These are phyloP conservation scores for Drosophila carrolli DNA, from an alignment of 1,140 invertebrate species.

Conservation along the genomic window DNA sequence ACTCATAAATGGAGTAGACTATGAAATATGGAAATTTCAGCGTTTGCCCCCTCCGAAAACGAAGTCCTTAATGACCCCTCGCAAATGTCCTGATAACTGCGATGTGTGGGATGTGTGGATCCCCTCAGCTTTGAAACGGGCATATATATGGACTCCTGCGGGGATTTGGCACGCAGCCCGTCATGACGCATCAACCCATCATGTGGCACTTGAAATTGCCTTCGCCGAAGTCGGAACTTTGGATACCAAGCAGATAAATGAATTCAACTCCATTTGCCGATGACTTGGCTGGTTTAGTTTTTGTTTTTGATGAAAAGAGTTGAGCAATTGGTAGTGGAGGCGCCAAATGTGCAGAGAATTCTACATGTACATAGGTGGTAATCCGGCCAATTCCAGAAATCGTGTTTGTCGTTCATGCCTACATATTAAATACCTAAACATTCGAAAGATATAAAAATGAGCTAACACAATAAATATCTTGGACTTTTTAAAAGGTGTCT, in stretches of 20 bases:
- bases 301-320: not conserved
- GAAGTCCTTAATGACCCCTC: constrained; percentile 71
- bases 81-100: constrained; percentile 53
- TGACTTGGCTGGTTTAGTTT: constrained; percentile 15
- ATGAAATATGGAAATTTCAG: constrained; percentile 42
- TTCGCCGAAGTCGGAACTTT: not conserved
- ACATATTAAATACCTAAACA: too few relatives aligned
- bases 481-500: too few relatives aligned
- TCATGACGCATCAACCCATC: constrained; percentile 71
- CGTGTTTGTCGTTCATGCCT: too few relatives aligned
- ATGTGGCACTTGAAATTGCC: constrained; percentile 67
- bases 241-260: constrained; percentile 13
- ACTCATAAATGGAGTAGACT: constrained; percentile 75
- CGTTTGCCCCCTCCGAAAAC: not conserved
- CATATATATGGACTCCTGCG: constrained; percentile 1
- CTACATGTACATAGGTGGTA: too few relatives aligned
- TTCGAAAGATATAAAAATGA: too few relatives aligned
- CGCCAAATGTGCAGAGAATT: too few relatives aligned
- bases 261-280: constrained; percentile 26
- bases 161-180: constrained; percentile 60
- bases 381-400: too few relatives aligned
- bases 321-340: not conserved
- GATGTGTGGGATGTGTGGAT: constrained; percentile 9
- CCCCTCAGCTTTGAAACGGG: not conserved
- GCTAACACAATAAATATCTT: too few relatives aligned